Base-by-base conservation (phyloP, 2,888 invertebrate genomes). In the Platycheirus albimanus region DNA sequence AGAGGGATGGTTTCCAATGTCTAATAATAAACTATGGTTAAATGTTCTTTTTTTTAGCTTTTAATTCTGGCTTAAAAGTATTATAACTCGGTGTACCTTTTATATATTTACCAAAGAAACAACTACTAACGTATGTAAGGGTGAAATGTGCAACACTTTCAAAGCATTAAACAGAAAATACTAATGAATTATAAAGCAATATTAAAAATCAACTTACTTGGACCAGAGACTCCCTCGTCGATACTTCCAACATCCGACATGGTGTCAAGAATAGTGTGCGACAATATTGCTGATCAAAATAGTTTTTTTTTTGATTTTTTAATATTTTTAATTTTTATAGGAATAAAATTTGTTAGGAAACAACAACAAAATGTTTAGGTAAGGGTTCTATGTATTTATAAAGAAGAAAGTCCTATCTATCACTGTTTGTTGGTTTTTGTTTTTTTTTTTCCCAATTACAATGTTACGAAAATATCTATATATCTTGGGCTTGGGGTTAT, bases 231-330 rank as follows among this genome's bases (percentile, higher is more conserved):
- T 91, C 94, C 94, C 92, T 95, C 95, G 93, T 95, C 94, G 91
- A 94, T 94, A 92, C 94, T 95, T 92, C 94, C 95, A 93, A 94
- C 93, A 93, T 95, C 95, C 93, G 95, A 95, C 95, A 95, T 95
- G 90, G 30, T 78, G 36, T 33, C 38, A 75, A 66, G 47, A 49
- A 43, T 51, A 38, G 33, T 67, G 24, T 56, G 4, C 17, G 33
- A 54, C 36, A 41, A 15, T n/a, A n/a, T 58, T 43, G 54, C 52
- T 75, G 51, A 8, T 20, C 63, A 3, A 10, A 54, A 52, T 8
- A 24, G 5, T 36, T 45, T 36, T 36, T 63, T 61, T 61, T 2
- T 10, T 30, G n/a, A n/a, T n/a, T n/a, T n/a, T n/a, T n/a, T n/a
- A n/a, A n/a, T n/a, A n/a, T n/a, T n/a, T n/a, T n/a, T n/a, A n/a